Evolutionary conservation across 2,888 invertebrate genomes (phyloP).

Genomic region (Apomyelois bistriatella): DNA sequence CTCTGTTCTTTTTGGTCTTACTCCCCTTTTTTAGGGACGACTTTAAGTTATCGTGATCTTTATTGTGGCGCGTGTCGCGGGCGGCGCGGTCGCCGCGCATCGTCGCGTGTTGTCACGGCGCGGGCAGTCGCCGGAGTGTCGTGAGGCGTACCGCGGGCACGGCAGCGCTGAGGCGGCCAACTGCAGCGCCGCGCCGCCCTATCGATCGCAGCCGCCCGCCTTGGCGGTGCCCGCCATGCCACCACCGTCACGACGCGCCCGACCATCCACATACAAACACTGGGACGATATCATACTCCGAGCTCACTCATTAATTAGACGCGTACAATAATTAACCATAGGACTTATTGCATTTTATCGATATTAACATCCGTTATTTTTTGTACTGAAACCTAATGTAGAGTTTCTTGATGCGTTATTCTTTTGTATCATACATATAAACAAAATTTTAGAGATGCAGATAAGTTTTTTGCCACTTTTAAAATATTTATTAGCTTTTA

Average conservation of each 20-base stretch:
- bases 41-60: constrained; percentile 82
- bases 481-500: too few species aligned
- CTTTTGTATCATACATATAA: too few species aligned
- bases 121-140: constrained; percentile 53
- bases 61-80: constrained; percentile 79
- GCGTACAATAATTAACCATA: neutral
- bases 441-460: too few species aligned
- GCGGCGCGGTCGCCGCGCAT: constrained; percentile 76
- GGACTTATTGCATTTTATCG: neutral
- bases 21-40: constrained; percentile 88
- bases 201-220: constrained; percentile 56
- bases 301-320: constrained; percentile 31
- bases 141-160: constrained; percentile 23
- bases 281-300: neutral
- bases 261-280: constrained; percentile 21
- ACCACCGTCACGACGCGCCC: constrained; percentile 22
- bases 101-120: constrained; percentile 61
- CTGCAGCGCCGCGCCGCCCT: constrained; percentile 65
- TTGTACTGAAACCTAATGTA: neutral
- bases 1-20: constrained; percentile 87
- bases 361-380: neutral
- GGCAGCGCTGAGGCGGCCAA: constrained; percentile 38
- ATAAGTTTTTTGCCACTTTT: too few species aligned
- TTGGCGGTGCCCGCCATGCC: constrained; percentile 36
- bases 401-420: too few species aligned